Conservation (phyloP, 1,140 invertebrate species). For the Brevipalpus yothersi region DNA sequence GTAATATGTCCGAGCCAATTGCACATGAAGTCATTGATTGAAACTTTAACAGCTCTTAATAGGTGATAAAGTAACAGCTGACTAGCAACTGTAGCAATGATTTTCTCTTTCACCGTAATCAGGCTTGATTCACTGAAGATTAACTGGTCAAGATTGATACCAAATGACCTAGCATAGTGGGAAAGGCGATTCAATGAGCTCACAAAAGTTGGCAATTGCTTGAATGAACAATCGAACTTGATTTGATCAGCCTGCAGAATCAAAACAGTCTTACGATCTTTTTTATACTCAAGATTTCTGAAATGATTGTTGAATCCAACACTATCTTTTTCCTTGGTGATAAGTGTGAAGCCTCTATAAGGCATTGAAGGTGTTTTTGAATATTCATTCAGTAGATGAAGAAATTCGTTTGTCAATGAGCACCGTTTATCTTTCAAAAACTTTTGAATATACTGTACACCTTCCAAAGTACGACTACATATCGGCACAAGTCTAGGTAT, state of each 20-base stretch:
- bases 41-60: slow-evolving; percentile 41
- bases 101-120: neutral
- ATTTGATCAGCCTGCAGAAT: no score
- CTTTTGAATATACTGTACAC: neutral
- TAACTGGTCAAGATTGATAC: neutral
- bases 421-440: neutral
- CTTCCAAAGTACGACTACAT: neutral
- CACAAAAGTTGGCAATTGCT: neutral
- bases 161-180: neutral
- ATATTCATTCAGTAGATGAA: neutral
- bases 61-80: slow-evolving; percentile 77
- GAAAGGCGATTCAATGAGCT: neutral
- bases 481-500: neutral
- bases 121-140: neutral
- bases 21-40: slow-evolving; percentile 75
- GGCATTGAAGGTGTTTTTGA: neutral
- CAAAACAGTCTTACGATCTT: no score
- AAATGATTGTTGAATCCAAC: no score
- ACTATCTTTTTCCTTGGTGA: no score
- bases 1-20: slow-evolving; percentile 90
- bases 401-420: neutral
- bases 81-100: slow-evolving; percentile 31
- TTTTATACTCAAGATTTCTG: no score
- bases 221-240: neutral
- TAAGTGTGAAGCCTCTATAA: neutral